Evolutionary conservation across 2,113 vertebrate species (phyloP), one percentile per base, ranked within the genome.

Genomic region (Gallinago media): DNA sequence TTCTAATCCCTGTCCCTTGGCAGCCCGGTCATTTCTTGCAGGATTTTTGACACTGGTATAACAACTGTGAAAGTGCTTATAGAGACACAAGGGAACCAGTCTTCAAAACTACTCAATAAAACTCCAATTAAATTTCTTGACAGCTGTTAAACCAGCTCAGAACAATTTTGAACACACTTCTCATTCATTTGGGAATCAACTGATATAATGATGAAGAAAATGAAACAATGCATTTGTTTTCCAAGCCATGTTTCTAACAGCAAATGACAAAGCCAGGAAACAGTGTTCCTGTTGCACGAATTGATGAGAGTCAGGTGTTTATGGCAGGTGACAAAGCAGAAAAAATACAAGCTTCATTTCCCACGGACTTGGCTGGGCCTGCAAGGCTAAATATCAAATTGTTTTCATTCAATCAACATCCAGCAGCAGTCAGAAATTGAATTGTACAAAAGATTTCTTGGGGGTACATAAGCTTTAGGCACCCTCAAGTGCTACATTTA

Each of bases 111-210:
- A 56, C 44, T 75, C 83, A 52, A 71, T 31, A 52, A 17, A 94
- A 95, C 78, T 88, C 82, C 78, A 86, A 74, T 90, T 95, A 86
- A 83, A 77, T 84, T 90, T 90, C 75, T 76, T 90, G 90, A 92
- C 85, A 93, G 72, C 59, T 93, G 63, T 74, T 93, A 94, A 85
- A 85, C 58, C 38, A 80, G 52, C 82, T 94, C 85, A 88, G 93
- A 96, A 93, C 42, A 77, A 71, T 88, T 80, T 83, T 77, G 78
- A 88, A 88, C 66, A 77, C 50, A 40, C 14, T 91, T 92, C 59
- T 80, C 12, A 59, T 67, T 86, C 82, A 78, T 74, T 47, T 75
- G 90, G 88, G 92, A 95, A 88, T 84, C 61, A 96, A 47, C 38
- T 58, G 67, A 77, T 83, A 56, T 5, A 66, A 90, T n/a, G 32